These are phyloP conservation scores for Malacosoma neustria DNA, from an alignment of 2,888 invertebrate species.

Conservation along the genomic window DNA sequence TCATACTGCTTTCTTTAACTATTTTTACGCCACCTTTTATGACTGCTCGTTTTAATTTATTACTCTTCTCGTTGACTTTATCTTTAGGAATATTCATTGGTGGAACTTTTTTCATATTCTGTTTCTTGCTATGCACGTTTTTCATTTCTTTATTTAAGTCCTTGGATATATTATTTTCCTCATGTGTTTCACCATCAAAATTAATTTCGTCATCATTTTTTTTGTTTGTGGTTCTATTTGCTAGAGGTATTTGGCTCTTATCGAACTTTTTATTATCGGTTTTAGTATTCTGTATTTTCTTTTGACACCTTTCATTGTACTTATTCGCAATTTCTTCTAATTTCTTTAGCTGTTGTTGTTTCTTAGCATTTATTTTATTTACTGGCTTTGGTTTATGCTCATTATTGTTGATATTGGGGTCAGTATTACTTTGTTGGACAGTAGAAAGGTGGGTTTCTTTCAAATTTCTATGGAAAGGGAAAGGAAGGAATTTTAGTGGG, in stretches of 20 bases:
- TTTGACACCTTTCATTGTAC: slow-evolving; percentile 33
- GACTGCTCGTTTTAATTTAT: slow-evolving; percentile 14
- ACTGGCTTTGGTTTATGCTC: slow-evolving; percentile 27
- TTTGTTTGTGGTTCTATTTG: slow-evolving; percentile 22
- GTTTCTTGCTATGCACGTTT: slow-evolving; percentile 6
- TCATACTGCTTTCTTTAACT: slow-evolving; percentile 49
- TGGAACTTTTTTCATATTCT: slow-evolving; percentile 12
- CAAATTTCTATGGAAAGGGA: slow-evolving; percentile 54
- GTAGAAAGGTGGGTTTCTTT: slow-evolving; percentile 36
- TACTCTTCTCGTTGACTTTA: slow-evolving; percentile 7
- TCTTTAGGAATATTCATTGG: slow-evolving; percentile 9
- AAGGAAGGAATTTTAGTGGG: slow-evolving; percentile 50
- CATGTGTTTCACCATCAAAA: slow-evolving; percentile 9
- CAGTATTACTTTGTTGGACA: slow-evolving; percentile 40
- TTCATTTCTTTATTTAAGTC: slow-evolving; percentile 8
- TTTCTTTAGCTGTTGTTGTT: slow-evolving; percentile 51
- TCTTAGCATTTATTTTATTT: slow-evolving; percentile 36
- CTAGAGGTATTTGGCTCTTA: slow-evolving; percentile 48
- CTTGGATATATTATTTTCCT: slow-evolving; percentile 8
- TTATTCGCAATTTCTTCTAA: slow-evolving; percentile 53
- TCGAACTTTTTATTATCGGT: slow-evolving; percentile 15
- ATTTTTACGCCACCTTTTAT: slow-evolving; percentile 16
- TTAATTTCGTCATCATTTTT: slow-evolving; percentile 11
- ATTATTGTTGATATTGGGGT: slow-evolving; percentile 35
- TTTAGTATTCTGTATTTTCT: slow-evolving; percentile 22